Evolutionary conservation across 2,888 invertebrate genomes (phyloP).

Genomic region (Microchrysa polita): DNA sequence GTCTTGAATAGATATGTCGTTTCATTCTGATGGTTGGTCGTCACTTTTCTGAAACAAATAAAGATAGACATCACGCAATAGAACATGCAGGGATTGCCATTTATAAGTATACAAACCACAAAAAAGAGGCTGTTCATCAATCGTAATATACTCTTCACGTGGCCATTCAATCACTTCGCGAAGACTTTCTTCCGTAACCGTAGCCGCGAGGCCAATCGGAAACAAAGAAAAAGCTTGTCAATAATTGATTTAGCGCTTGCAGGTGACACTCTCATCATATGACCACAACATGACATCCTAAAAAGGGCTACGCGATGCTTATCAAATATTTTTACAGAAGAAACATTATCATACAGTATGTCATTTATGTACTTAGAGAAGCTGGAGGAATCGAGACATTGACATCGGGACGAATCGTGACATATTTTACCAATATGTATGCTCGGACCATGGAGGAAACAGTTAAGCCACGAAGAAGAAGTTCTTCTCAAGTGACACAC

Average conservation of each 20-base stretch:
- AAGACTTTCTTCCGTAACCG: not conserved
- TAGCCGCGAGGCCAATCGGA: no score
- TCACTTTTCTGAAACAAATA: conserved; percentile 1
- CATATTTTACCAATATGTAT: conserved; percentile 10
- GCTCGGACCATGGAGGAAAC: conserved; percentile 7
- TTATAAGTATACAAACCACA: not conserved
- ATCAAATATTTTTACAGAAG: conserved; percentile 26
- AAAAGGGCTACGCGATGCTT: conserved; percentile 18
- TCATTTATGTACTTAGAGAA: not conserved
- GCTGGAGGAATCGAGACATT: not conserved
- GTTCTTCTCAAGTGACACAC: not conserved
- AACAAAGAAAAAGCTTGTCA: conserved; percentile 15
- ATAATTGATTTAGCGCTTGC: conserved; percentile 29
- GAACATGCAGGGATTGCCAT: not conserved
- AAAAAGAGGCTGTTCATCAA: no score
- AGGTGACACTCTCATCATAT: conserved; percentile 14
- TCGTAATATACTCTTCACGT: not conserved
- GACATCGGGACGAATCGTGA: not conserved
- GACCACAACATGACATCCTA: not conserved
- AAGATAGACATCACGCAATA: not conserved
- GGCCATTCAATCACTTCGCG: not conserved
- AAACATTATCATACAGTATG: conserved; percentile 13
- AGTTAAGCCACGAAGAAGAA: conserved; percentile 13
- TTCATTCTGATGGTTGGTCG: not conserved
- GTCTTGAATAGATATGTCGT: not conserved